Evolutionary conservation across 2,113 vertebrate species (phyloP).

Genomic region (Oxyura jamaicensis): DNA sequence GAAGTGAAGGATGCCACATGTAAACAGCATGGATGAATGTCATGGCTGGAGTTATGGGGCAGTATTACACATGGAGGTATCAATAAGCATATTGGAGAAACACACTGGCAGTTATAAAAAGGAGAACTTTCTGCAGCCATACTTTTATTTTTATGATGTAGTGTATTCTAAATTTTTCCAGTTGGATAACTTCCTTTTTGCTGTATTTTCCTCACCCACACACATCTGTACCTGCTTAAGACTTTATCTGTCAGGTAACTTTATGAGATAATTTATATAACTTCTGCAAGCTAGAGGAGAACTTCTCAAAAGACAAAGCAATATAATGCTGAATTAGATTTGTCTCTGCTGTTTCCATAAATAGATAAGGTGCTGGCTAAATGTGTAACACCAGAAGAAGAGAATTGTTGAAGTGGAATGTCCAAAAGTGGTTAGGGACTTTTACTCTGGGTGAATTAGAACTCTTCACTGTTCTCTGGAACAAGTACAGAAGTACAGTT

Average conservation of each 20-base stretch:
- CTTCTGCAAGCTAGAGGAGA: background rate
- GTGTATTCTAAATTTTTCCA: background rate
- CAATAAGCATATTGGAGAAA: background rate
- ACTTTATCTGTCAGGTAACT: background rate
- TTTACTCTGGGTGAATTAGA: background rate
- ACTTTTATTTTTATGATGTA: background rate
- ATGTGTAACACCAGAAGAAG: background rate
- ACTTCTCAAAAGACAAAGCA: background rate
- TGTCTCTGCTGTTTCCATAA: background rate
- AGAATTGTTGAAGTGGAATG: background rate
- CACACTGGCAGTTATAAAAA: background rate
- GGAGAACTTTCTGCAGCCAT: background rate
- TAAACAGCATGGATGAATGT: slow-evolving; percentile 27
- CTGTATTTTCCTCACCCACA: background rate
- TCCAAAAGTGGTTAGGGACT: background rate
- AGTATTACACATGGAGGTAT: background rate
- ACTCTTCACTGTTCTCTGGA: background rate
- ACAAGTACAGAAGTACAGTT: background rate
- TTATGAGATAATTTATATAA: background rate
- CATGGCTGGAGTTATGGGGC: background rate
- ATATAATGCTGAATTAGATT: background rate
- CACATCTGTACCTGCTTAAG: background rate
- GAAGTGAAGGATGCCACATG: background rate
- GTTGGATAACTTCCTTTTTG: background rate
- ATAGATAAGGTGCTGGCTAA: background rate